Conservation (phyloP, 1,140 invertebrate genomes). For the Steinernema khuongi region DNA sequence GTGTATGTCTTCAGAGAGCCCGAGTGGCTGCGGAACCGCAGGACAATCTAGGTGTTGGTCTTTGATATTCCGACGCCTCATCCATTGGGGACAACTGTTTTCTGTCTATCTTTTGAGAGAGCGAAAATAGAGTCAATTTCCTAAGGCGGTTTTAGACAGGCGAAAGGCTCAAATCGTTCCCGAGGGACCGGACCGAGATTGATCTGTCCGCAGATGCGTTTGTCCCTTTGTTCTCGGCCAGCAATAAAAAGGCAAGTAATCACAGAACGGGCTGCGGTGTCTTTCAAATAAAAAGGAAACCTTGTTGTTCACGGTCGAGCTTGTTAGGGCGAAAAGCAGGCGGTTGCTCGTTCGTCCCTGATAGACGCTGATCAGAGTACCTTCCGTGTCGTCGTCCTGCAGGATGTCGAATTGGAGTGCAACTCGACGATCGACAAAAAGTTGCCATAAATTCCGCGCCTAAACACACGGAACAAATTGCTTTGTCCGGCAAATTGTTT, state of each 20-base stretch:
- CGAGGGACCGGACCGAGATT: background rate
- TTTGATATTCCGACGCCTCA: background rate
- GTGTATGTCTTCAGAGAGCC: background rate
- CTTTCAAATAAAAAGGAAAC: background rate
- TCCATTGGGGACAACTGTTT: background rate
- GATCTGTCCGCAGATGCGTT: background rate
- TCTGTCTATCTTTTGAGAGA: background rate
- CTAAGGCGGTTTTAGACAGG: background rate
- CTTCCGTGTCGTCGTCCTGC: background rate
- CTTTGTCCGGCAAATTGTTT: background rate
- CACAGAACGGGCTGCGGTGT: background rate
- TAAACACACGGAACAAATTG: background rate
- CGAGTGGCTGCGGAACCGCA: background rate
- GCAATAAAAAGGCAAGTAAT: background rate
- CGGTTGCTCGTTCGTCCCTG: background rate
- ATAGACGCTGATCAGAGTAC: background rate
- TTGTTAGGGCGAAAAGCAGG: background rate
- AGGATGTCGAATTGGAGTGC: background rate
- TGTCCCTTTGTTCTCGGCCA: background rate
- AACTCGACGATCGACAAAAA: background rate
- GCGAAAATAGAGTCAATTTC: background rate
- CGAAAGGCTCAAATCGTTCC: background rate
- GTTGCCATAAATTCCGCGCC: constrained; percentile 9
- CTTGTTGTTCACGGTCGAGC: background rate
- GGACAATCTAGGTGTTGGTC: background rate